A percentile compares a stretch with the other conserved stretches of the same genome.
These are phyloP conservation scores for Epicampocera succincta DNA, from an alignment of 2,888 invertebrate genomes.

Conservation along the genomic window DNA sequence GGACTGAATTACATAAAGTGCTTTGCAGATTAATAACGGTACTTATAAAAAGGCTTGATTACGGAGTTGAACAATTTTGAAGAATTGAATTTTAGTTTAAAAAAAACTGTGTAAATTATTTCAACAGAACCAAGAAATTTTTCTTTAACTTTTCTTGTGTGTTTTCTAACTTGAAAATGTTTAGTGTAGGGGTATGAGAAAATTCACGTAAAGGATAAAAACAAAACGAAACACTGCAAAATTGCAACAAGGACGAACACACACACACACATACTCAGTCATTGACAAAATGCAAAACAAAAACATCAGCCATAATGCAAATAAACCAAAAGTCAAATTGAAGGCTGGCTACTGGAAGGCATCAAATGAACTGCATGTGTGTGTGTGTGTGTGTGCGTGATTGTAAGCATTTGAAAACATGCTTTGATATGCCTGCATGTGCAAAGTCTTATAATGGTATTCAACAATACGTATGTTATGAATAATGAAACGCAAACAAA, in stretches of 20 bases:
- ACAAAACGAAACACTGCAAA: constrained; percentile 19
- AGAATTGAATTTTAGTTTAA: too few species aligned
- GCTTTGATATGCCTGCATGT: not conserved
- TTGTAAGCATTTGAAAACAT: not conserved
- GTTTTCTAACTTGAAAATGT: not conserved
- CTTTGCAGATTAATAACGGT: too few species aligned
- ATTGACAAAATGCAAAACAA: constrained; percentile 30
- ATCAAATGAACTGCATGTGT: constrained; percentile 62
- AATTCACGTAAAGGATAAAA: constrained; percentile 10
- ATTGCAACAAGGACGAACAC: constrained; percentile 33
- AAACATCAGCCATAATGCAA: constrained; percentile 49
- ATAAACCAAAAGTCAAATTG: constrained; percentile 52
- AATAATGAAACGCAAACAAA: constrained; percentile 74
- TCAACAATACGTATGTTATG: constrained; percentile 61
- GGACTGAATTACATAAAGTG: too few species aligned
- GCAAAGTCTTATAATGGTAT: not conserved
- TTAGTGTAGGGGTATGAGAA: not conserved
- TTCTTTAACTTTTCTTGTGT: too few species aligned
- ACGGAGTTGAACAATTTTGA: too few species aligned
- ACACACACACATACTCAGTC: not conserved
- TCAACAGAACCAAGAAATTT: too few species aligned
- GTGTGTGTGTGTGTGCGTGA: not conserved
- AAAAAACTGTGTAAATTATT: too few species aligned
- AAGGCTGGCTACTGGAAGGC: constrained; percentile 36
- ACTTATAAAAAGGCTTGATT: too few species aligned